Conservation (phyloP, 2,113 vertebrate species). For the Stictonetta naevosa region DNA sequence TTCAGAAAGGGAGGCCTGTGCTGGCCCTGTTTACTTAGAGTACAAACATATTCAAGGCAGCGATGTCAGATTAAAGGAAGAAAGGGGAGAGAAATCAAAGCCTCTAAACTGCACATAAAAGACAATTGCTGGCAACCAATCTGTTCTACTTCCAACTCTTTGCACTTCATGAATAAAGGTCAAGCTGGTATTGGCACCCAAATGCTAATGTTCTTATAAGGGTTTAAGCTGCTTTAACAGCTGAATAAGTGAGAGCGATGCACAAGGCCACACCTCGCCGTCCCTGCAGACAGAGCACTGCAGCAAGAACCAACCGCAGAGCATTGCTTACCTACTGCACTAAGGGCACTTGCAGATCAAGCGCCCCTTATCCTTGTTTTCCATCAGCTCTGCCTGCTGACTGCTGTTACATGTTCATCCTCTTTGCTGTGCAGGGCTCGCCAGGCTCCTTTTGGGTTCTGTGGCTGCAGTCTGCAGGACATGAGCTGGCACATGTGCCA, state of each 20-base stretch:
- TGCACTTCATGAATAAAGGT: constrained; percentile 87
- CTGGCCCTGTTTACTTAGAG: constrained; percentile 86
- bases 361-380: background rate
- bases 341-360: background rate
- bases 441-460: background rate
- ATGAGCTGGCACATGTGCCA: background rate
- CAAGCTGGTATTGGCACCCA: constrained; percentile 84
- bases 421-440: background rate
- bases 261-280: constrained; percentile 66
- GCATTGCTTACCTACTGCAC: background rate
- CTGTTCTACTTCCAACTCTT: constrained; percentile 86
- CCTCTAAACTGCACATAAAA: constrained; percentile 84
- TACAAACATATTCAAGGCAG: constrained; percentile 84
- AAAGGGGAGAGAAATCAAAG: constrained; percentile 86
- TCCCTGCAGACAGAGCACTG: background rate
- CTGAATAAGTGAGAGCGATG: constrained; percentile 84
- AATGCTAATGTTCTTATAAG: constrained; percentile 87
- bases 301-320: background rate
- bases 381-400: constrained; percentile 6
- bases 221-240: constrained; percentile 87
- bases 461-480: background rate
- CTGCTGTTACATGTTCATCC: background rate
- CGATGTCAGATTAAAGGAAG: constrained; percentile 88
- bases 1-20: constrained; percentile 78
- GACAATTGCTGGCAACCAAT: constrained; percentile 83